Base-by-base conservation (phyloP, 2,888 invertebrate genomes). In the Caenorhabditis sp. region DNA sequence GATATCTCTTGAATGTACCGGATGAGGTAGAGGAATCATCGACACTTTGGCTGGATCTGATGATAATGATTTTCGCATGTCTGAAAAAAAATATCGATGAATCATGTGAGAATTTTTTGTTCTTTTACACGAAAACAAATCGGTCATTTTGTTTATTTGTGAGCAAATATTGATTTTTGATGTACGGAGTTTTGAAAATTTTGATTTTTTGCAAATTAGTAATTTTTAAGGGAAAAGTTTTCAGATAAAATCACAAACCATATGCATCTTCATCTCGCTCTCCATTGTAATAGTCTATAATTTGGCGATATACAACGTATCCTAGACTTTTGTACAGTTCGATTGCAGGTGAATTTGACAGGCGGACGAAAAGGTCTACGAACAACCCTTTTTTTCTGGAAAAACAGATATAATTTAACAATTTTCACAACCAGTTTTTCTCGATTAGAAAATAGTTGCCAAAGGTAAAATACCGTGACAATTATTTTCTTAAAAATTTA, bases 181-280 rank as follows among this genome's bases (percentile, higher is more conserved):
- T 36, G 3, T 12, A 60, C 10, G 4, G 8, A n/a, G 14, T 63
- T 58, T 27, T 31, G 27, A 24, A 23, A 53, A 26, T 49, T 53
- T 31, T 26, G 10, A 50, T 19, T 62, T 54, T 31, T 26, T 24
- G 24, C 14, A 6, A 43, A 43, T 17, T 43, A 14, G 6, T 17
- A 14, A 43, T 43, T 17, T 54, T 54, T 54, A 17, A 8, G 24
- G 24, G 17, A 54, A 54, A 54, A 26, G 12, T 24, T 58, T 27
- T 27, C 17, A 58, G 17, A 31, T 21, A 31, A 31, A 62, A 43
- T 43, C 43, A 21, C 54, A 10, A 90, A 95, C 96, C 99, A 91
- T 93, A 99, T 66, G 97, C 99, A 91, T 99, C 95, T 91, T 99
- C 99, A 89, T 97, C 97, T 24, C 94, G 93, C 4, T 96, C 95